Evolutionary conservation across 2,888 invertebrate genomes (phyloP), one percentile per base, ranked within the genome.

Genomic region (Patella ulyssiponensis): DNA sequence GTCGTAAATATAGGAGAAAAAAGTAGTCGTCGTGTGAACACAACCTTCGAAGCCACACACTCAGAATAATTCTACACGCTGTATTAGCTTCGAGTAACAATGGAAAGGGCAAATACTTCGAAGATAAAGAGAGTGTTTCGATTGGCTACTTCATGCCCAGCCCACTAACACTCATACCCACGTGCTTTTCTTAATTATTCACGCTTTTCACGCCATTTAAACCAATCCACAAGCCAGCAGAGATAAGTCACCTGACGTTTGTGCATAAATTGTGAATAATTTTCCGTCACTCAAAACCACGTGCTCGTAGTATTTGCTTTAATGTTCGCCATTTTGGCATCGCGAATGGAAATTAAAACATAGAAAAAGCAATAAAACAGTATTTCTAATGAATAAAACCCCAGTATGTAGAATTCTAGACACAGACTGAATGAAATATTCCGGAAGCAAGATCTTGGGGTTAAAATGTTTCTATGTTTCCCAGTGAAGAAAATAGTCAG

Each of bases 101-200:
- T 84, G 85, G 86, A 86, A 73, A 74, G 69, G 77, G 76, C 54
- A 53, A 73, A 64, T 76, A 76, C 71, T 76, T 71, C 71, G 71
- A 44, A 76, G 70, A 76, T 76, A 70, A 71, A 71, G 71, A 56
- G 56, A 73, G 74, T 69, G 73, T 23, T 64, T 20, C 17, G 64
- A 64, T 64, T 64, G 64, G 64, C 23, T 53, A 64, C 53, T 56
- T 69, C 44, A 44, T 73, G 69, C 77, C 79, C 76, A 71, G 77
- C 82, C 79, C 83, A 82, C 75, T 81, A 77, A 81, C 80, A 83
- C 77, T 78, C 23, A 20, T 85, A 85, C 85, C 86, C 87, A 90
- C 89, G 90, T 90, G 89, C 86, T 85, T 82, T 87, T 80, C 83
- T 86, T 84, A 83, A 76, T 73, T 86, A 86, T 86, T 86, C 81